Base-by-base conservation (phyloP, 2,888 invertebrate genomes). In the Euclidia mi region DNA sequence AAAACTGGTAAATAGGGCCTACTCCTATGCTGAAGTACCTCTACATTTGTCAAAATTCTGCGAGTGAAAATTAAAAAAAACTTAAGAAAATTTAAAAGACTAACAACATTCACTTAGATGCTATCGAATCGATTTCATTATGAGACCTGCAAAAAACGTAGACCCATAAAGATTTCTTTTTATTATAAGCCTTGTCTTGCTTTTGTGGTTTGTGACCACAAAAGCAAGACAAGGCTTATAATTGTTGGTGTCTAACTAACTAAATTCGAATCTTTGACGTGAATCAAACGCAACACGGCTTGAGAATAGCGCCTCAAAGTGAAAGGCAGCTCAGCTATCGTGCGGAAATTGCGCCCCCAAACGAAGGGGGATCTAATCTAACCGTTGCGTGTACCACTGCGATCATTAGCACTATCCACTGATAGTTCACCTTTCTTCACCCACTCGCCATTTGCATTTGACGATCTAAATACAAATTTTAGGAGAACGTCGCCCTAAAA, bases 301-400 rank as follows among this genome's bases (percentile, higher is more conserved):
- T 15, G 55, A 60, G 71, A 70, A 75, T 73, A 78, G 53, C 56
- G 34, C 67, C 34, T 50, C 62, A 41, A 68, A 71, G 67, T 73
- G 73, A 81, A 82, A 80, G 75, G 74, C 62, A 79, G 79, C 79
- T 87, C 83, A 79, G 81, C 65, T 84, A 85, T 85, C 76, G 76
- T 78, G 70, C 92, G 92, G 92, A 92, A 92, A 91, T 93, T 92
- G 91, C 90, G 82, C 84, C 84, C 86, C 84, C 79, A 82, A 83
- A 80, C 67, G 84, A 88, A 82, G 84, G 85, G 76, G 86, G 90
- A 93, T 94, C 81, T 92, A 92, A 93, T 92, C 92, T 89, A 82
- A 52, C 63, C 79, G 86, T 93, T 89, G 91, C 92, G 94, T 94
- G 91, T 81, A 78, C 79, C 71, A 79, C 80, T 70, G 69, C 81